Percentiles rank a stretch among this genome's conserved stretches.
Evolutionary conservation across 2,113 vertebrate species (phyloP).

Genomic region (Thymallus thymallus): DNA sequence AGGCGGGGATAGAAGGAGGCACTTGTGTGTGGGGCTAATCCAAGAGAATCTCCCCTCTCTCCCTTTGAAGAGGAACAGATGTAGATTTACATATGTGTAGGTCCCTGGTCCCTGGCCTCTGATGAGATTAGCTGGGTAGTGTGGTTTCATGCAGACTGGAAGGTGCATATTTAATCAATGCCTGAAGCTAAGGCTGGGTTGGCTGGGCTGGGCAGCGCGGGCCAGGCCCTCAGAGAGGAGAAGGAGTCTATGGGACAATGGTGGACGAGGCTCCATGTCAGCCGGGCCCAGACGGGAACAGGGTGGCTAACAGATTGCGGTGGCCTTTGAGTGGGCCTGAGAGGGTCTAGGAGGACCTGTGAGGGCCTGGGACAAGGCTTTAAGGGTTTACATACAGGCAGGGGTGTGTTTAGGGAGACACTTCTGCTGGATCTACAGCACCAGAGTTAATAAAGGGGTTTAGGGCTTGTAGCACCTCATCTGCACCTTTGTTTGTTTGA

Average conservation of each 20-base stretch:
- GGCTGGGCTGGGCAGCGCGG: constrained; percentile 72
- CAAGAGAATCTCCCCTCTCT: constrained; percentile 83
- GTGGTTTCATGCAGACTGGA: constrained; percentile 83
- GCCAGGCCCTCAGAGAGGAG: constrained; percentile 80
- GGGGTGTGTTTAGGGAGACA: constrained; percentile 61
- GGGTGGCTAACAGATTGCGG: constrained; percentile 80
- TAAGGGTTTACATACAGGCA: constrained; percentile 73
- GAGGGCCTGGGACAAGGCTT: constrained; percentile 69
- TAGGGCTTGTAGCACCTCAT: constrained; percentile 64
- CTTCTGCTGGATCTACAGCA: constrained; percentile 60
- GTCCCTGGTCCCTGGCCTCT: constrained; percentile 91
- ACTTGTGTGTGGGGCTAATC: constrained; percentile 85
- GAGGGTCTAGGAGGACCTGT: constrained; percentile 51
- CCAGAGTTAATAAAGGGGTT: constrained; percentile 73
- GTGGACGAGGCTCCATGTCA: constrained; percentile 79
- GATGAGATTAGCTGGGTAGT: constrained; percentile 94
- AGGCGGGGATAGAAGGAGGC: constrained; percentile 54
- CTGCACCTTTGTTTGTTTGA: constrained; percentile 58
- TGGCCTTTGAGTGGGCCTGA: constrained; percentile 64
- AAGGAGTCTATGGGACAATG: constrained; percentile 72
- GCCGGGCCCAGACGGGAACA: constrained; percentile 82
- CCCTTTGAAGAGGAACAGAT: constrained; percentile 96
- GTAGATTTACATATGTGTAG: constrained; percentile 99
- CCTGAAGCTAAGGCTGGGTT: constrained; percentile 81
- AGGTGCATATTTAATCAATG: constrained; percentile 99